Percentiles rank a stretch among this genome's conserved stretches.
phyloP scores from a whole-genome alignment of 2,113 vertebrate genomes.

The Anguilla japonica region DNA sequence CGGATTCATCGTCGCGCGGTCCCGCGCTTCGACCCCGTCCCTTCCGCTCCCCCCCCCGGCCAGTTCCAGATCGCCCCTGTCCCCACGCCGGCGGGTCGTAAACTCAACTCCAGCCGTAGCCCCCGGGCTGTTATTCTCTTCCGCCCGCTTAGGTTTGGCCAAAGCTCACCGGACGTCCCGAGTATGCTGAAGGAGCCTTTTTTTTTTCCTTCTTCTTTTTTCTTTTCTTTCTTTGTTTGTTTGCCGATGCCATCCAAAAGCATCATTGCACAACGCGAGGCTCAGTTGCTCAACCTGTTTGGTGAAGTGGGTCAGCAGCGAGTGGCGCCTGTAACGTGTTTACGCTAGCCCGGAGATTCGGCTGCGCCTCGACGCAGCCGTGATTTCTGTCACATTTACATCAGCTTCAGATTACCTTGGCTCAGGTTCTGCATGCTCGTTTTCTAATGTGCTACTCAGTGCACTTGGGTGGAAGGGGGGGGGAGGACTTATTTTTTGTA shows the following conservation, averaged over 20 bases:
- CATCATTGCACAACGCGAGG: neutral
- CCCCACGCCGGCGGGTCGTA: neutral
- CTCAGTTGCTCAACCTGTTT: slow-evolving; percentile 10
- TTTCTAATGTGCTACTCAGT: neutral
- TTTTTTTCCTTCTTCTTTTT: neutral
- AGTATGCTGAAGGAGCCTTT: neutral
- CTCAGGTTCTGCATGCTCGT: neutral
- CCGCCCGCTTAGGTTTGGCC: neutral
- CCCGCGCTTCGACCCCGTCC: neutral
- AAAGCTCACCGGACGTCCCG: neutral
- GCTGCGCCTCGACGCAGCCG: neutral
- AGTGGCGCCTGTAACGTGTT: neutral
- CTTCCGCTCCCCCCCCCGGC: neutral
- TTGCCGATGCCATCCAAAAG: neutral
- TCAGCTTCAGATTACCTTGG: neutral
- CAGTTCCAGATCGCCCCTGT: neutral
- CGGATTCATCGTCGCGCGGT: neutral
- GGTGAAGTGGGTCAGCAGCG: neutral
- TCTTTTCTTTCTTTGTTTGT: neutral
- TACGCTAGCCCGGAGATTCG: neutral
- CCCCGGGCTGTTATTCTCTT: neutral
- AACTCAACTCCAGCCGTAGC: neutral
- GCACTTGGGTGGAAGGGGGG: no score
- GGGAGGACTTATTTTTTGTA: no score
- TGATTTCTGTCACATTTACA: neutral